Percentiles rank a stretch among this genome's conserved stretches.
These are phyloP conservation scores for Glaucidium brasilianum DNA, from an alignment of 2,113 vertebrate species.

Conservation along the genomic window DNA sequence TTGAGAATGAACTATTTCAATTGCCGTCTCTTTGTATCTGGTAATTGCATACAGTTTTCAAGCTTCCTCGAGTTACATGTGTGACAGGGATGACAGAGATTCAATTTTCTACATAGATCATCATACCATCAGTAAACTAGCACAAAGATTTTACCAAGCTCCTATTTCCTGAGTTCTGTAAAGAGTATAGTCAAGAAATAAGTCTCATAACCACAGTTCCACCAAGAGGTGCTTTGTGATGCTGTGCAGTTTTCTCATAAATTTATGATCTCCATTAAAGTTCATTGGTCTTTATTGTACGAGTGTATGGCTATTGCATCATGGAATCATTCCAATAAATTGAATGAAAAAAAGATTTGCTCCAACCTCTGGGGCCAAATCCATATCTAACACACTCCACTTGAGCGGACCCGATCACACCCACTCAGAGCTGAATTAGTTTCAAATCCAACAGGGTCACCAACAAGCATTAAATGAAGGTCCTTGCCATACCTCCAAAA, in stretches of 20 bases:
- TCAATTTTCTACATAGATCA: neutral
- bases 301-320: fast-evolving
- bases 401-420: neutral
- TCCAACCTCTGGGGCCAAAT: neutral
- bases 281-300: neutral
- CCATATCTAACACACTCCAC: neutral
- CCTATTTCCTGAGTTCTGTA: neutral
- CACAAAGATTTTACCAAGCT: neutral
- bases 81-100: neutral
- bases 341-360: neutral
- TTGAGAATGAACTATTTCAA: neutral
- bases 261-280: neutral
- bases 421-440: neutral
- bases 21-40: neutral
- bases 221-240: neutral
- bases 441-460: neutral
- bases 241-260: neutral
- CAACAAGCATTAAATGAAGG: neutral
- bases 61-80: neutral
- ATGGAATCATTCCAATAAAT: neutral
- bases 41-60: neutral
- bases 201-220: neutral
- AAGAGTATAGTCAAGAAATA: neutral
- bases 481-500: neutral
- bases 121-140: neutral